Conservation (phyloP, 1,140 invertebrate species). For the Chymomyza costata region DNA sequence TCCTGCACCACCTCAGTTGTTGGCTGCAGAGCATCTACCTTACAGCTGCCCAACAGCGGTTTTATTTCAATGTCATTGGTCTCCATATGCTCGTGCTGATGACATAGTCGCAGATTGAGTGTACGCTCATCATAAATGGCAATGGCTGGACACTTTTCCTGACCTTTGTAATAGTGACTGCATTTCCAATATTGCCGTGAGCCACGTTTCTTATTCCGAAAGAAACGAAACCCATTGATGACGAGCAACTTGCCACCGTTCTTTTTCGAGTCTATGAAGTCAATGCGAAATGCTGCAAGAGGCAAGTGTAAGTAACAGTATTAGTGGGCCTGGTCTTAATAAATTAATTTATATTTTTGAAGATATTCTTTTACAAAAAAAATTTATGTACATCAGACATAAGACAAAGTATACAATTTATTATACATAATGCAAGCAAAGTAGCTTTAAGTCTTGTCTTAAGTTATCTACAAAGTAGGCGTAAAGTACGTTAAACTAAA, state of each 20-base stretch:
- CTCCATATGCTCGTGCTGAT: conserved; percentile 66
- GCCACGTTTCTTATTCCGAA: conserved; percentile 71
- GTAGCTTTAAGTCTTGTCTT: neutral
- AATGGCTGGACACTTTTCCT: conserved; percentile 72
- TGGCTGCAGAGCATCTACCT: conserved; percentile 5
- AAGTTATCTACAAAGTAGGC: neutral
- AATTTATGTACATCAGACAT: neutral
- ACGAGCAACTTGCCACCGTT: conserved; percentile 73
- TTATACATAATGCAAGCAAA: neutral
- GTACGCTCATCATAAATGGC: conserved; percentile 70
- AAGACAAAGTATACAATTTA: conserved; percentile 31
- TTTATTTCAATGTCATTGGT: conserved; percentile 72
- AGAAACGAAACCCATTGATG: conserved; percentile 74
- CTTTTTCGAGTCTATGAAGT: conserved; percentile 73
- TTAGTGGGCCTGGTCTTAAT: conserved; percentile 24
- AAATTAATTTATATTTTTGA: conserved; percentile 2
- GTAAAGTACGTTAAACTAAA: too few species aligned
- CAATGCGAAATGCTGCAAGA: conserved; percentile 62
- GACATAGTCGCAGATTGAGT: conserved; percentile 60
- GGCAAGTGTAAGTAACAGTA: conserved; percentile 21
- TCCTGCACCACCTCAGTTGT: conserved; percentile 1
- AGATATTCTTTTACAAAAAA: neutral
- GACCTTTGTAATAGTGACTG: conserved; percentile 68
- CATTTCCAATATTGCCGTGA: conserved; percentile 74
- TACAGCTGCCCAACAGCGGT: conserved; percentile 33